A percentile compares a stretch with the other conserved stretches of the same genome.
These are phyloP conservation scores for Calameuta pallipes DNA, from an alignment of 2,888 invertebrate genomes.

Conservation along the genomic window DNA sequence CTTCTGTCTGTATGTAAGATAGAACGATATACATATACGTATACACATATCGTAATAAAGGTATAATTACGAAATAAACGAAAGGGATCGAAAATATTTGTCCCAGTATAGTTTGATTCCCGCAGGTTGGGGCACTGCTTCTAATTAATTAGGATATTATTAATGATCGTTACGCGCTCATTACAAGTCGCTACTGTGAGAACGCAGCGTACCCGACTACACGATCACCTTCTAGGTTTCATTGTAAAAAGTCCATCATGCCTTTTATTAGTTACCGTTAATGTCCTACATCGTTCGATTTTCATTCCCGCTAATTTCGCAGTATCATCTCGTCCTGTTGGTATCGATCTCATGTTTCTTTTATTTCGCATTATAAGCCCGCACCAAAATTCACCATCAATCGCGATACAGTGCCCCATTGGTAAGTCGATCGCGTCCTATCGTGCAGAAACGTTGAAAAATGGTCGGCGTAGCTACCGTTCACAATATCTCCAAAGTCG, in stretches of 20 bases:
- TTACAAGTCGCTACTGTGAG: slow-evolving; percentile 32
- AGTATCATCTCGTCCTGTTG: neutral
- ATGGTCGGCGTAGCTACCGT: slow-evolving; percentile 1
- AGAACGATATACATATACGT: too few relatives aligned
- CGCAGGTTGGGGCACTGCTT: neutral
- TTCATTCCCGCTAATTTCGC: slow-evolving; percentile 1
- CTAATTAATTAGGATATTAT: slow-evolving; percentile 29
- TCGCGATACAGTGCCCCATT: neutral
- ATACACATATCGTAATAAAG: neutral
- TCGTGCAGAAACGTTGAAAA: neutral
- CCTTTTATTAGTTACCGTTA: slow-evolving; percentile 43
- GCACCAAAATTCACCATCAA: neutral
- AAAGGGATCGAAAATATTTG: neutral
- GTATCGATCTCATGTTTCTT: neutral
- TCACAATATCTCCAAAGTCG: slow-evolving; percentile 8
- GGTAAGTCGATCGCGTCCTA: neutral
- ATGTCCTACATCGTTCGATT: slow-evolving; percentile 36
- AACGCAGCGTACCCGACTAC: neutral
- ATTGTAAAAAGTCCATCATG: neutral
- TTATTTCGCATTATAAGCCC: neutral
- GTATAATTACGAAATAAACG: neutral
- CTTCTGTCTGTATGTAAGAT: too few relatives aligned
- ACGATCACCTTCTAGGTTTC: neutral
- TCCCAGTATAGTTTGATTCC: neutral
- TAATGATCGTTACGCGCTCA: slow-evolving; percentile 46